phyloP scores from a whole-genome alignment of 2,797 vertebrate species.

The Sparus aurata region DNA sequence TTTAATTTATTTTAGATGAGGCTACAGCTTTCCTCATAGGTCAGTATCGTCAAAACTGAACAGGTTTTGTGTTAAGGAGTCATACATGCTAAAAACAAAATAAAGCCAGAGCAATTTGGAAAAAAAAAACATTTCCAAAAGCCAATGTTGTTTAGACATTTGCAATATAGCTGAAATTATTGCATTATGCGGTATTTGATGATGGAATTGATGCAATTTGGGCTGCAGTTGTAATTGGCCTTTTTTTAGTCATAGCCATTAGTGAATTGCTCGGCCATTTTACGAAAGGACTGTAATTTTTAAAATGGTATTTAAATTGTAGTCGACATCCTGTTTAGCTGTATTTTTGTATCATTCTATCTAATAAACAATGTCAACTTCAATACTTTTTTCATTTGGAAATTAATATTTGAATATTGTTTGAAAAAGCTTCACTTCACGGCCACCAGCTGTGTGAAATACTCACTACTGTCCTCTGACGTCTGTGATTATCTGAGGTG shows the following conservation, averaged over 20 bases:
- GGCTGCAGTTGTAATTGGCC: conserved; percentile 3
- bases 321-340: conserved; percentile 10
- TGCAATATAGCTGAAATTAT: background rate
- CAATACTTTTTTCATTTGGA: conserved; percentile 4
- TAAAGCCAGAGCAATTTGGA: background rate
- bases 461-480: background rate
- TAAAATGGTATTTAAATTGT: conserved; percentile 17
- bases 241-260: background rate
- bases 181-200: background rate
- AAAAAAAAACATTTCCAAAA: background rate
- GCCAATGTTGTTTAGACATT: background rate
- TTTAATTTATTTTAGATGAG: conserved; percentile 25
- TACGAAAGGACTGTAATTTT: conserved; percentile 22
- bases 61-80: background rate
- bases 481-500: background rate
- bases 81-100: background rate
- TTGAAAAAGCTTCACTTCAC: background rate
- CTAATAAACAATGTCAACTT: conserved; percentile 12
- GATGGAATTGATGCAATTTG: background rate
- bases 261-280: background rate
- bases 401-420: background rate
- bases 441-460: conserved; percentile 15
- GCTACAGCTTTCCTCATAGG: conserved; percentile 5
- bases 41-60: conserved; percentile 4
- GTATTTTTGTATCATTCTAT: conserved; percentile 39